These are phyloP conservation scores for Hyaena hyaena DNA, from an alignment of 2,113 vertebrate genomes.

Conservation along the genomic window DNA sequence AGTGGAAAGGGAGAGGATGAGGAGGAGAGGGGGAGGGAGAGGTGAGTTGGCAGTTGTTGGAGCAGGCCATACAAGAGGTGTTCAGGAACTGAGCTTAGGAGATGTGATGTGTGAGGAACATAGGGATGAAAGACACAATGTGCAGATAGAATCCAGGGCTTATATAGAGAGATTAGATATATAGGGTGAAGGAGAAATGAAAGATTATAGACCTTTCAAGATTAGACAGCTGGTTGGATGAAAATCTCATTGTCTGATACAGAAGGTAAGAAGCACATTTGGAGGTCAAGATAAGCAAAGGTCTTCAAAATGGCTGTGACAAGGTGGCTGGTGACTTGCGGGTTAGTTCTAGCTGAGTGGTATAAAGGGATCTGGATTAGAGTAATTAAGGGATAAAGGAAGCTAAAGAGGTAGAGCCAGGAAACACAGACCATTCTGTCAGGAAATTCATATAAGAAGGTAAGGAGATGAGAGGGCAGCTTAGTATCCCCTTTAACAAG, in stretches of 20 bases:
- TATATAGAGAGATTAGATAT: not conserved
- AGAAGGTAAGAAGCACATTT: not conserved
- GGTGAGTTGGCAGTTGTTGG: not conserved
- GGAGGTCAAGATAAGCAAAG: not conserved
- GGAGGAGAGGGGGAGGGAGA: not conserved
- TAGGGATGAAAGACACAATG: not conserved
- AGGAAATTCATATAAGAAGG: not conserved
- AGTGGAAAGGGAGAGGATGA: not conserved
- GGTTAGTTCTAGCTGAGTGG: not conserved
- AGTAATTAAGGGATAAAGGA: not conserved
- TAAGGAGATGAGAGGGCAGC: not conserved
- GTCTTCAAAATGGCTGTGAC: not conserved
- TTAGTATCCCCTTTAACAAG: not conserved
- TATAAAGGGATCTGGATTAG: too few relatives aligned
- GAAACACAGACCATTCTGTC: not conserved
- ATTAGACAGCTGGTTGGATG: not conserved
- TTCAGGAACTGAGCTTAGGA: not conserved
- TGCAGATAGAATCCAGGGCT: not conserved
- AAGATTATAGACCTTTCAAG: not conserved
- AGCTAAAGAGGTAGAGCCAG: not conserved
- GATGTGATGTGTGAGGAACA: rapidly evolving
- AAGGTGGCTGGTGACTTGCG: not conserved
- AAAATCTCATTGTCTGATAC: not conserved
- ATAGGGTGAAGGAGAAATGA: not conserved
- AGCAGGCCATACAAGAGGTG: not conserved